Conservation (phyloP, 2,797 vertebrate genomes). For the Hirundo rustica region DNA sequence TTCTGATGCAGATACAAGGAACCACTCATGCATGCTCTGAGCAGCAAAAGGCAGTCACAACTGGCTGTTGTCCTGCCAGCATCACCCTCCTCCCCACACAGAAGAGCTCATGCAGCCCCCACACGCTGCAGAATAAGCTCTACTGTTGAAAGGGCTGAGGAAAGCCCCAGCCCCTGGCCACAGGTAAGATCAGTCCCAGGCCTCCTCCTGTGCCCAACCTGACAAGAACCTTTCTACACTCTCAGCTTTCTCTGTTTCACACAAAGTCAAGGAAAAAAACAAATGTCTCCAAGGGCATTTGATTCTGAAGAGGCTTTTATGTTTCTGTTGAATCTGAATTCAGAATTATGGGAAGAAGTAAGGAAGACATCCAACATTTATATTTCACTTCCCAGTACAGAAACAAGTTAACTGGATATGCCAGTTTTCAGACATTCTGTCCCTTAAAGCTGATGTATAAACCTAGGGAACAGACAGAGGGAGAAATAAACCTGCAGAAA, state of each 20-base stretch:
- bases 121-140: neutral
- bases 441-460: neutral
- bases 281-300: neutral
- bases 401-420: neutral
- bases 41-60: constrained; percentile 66
- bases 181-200: neutral
- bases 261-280: neutral
- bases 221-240: neutral
- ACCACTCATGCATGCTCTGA: neutral
- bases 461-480: neutral
- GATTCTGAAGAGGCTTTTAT: neutral
- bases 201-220: neutral
- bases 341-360: neutral
- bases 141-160: neutral
- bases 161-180: neutral
- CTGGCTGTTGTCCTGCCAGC: constrained; percentile 69
- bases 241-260: neutral
- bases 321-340: neutral
- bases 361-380: neutral
- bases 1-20: neutral
- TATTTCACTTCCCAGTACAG: neutral
- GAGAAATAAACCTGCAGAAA: neutral
- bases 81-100: constrained; percentile 54
- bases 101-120: constrained; percentile 5
- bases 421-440: neutral